Conservation (phyloP, 2,113 vertebrate genomes). For the Panurus biarmicus region DNA sequence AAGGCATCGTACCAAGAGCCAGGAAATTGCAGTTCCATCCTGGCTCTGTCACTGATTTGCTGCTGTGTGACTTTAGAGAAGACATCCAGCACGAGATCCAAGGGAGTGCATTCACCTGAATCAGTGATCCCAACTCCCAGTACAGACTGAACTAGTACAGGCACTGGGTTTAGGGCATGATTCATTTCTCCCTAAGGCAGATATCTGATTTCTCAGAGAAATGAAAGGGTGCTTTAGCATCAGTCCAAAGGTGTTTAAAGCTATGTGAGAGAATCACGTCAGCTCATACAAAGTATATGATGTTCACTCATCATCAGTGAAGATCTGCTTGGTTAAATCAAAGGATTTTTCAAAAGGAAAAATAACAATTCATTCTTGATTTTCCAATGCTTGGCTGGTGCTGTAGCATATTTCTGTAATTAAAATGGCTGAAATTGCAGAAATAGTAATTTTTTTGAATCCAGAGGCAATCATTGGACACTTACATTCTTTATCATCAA, state of each 20-base stretch:
- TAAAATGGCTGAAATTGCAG: not conserved
- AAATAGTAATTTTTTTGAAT: not conserved
- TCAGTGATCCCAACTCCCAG: not conserved
- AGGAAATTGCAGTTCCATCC: not conserved
- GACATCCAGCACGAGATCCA: not conserved
- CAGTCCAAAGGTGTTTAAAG: not conserved
- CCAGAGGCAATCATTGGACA: not conserved
- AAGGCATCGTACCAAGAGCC: not conserved
- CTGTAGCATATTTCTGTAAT: not conserved
- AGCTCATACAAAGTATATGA: not conserved
- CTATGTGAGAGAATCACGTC: not conserved
- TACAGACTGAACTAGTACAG: not conserved
- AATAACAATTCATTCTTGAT: not conserved
- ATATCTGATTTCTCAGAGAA: not conserved
- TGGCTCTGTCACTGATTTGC: not conserved
- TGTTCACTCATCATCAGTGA: not conserved
- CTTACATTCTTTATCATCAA: not conserved
- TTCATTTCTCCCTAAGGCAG: not conserved
- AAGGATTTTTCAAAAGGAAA: not conserved
- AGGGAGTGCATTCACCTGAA: not conserved
- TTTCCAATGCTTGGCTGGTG: not conserved
- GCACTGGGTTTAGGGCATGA: not conserved
- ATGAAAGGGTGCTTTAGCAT: not conserved
- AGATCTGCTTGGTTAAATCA: not conserved
- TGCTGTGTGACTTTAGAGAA: not conserved